Base-by-base conservation (phyloP, 2,888 invertebrate species). In the Chirona hameri region DNA sequence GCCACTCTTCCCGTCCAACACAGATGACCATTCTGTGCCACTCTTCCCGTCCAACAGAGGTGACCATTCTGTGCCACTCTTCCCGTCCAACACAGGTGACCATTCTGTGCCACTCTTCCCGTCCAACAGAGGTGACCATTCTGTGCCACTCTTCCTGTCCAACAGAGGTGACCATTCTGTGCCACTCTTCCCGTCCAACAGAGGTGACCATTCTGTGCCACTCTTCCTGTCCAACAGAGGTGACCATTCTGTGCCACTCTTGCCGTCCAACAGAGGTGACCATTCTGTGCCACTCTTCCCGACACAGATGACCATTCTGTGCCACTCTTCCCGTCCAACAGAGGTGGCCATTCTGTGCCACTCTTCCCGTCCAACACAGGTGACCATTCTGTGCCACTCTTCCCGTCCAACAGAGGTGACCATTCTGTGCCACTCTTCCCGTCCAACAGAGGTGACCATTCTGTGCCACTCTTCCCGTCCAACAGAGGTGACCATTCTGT, bases 401-500 rank as follows among this genome's bases (percentile, higher is more conserved):
- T 84, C 83, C 87, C 86, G 15, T 18, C 15, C 27, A 10, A 69
- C 86, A 91, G 93, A 94, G 87, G 92, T 94, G 81, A 95, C n/a
- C n/a, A n/a, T n/a, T n/a, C n/a, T n/a, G n/a, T n/a, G n/a, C n/a
- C n/a, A n/a, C n/a, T 39, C 39, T 39, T 39, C 39, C 39, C n/a
- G n/a, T n/a, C n/a, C 39, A 39, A 39, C 39, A 39, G 2, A 2
- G 39, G 39, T 39, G 39, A 39, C 39, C 39, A 39, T 39, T 21
- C 81, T 29, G 39, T 72, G 5, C 46, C 15, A 82, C 82, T 55
- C 83, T 57, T 84, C 83, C 87, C 86, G 15, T 18, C 15, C 27
- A 10, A 69, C 86, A 91, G 93, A 94, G 87, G 92, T 94, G 81
- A 95, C n/a, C n/a, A n/a, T n/a, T n/a, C n/a, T n/a, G n/a, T n/a